Evolutionary conservation across 2,113 vertebrate species (phyloP).

Genomic region (Epinephelus lanceolatus): DNA sequence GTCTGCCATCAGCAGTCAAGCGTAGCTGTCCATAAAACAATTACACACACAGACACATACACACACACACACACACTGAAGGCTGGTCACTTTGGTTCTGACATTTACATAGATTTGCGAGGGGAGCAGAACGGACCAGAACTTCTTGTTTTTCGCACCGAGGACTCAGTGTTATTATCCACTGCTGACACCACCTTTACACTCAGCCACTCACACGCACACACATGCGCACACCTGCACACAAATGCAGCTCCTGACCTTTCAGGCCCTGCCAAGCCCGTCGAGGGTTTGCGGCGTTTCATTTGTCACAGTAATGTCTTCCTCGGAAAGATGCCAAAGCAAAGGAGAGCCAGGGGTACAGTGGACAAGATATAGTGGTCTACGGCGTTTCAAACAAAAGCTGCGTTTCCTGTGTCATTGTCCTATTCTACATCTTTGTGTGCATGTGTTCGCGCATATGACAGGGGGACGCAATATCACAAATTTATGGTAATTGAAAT

Average conservation of each 20-base stretch:
- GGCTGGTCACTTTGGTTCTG: slow-evolving; percentile 58
- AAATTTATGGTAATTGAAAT: slow-evolving; percentile 90
- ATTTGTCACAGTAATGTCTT: slow-evolving; percentile 83
- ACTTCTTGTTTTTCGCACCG: slow-evolving; percentile 47
- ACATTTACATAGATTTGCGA: slow-evolving; percentile 76
- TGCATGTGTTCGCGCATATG: slow-evolving; percentile 29
- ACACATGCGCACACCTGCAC: slow-evolving; percentile 38
- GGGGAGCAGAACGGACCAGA: slow-evolving; percentile 43
- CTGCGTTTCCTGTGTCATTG: slow-evolving; percentile 34
- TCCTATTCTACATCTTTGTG: slow-evolving; percentile 22
- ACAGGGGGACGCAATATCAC: slow-evolving; percentile 77
- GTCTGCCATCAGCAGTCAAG: slow-evolving; percentile 53
- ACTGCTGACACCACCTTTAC: slow-evolving; percentile 58
- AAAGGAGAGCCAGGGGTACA: slow-evolving; percentile 55
- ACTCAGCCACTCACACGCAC: slow-evolving; percentile 21
- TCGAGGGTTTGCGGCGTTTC: slow-evolving; percentile 72
- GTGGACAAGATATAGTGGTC: slow-evolving; percentile 53
- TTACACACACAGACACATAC: slow-evolving; percentile 35
- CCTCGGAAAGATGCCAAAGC: slow-evolving; percentile 71
- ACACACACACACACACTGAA: slow-evolving; percentile 16
- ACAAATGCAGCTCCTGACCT: slow-evolving; percentile 77
- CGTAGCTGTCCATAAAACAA: slow-evolving; percentile 58
- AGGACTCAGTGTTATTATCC: slow-evolving; percentile 64
- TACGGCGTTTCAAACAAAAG: slow-evolving; percentile 65
- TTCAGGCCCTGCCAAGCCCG: slow-evolving; percentile 76